A percentile compares a stretch with the other conserved stretches of the same genome.
Conservation (phyloP, 1,140 invertebrate species). For the Sarcophaga bullata region DNA sequence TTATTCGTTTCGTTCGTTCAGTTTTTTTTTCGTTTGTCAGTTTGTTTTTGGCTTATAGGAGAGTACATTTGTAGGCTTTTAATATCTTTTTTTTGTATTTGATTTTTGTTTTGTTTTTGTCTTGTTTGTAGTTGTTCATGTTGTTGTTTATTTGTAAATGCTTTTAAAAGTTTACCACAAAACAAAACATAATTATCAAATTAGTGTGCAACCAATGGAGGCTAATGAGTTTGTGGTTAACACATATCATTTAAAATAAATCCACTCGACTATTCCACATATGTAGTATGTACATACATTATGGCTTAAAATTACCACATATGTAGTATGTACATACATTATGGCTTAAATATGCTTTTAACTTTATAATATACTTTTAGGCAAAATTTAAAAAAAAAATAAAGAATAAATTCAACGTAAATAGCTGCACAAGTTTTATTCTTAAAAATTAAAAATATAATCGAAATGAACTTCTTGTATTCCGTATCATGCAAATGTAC, state of each 20-base stretch:
- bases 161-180: slow-evolving; percentile 30
- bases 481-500: too few relatives aligned
- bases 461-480: too few relatives aligned
- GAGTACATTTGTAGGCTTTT: slow-evolving; percentile 30
- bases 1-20: too few relatives aligned
- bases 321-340: too few relatives aligned
- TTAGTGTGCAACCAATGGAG: slow-evolving; percentile 40
- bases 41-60: neutral
- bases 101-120: too few relatives aligned
- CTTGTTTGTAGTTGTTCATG: neutral
- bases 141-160: slow-evolving; percentile 27
- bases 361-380: neutral
- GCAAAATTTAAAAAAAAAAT: too few relatives aligned
- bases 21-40: neutral
- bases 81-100: too few relatives aligned
- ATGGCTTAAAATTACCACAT: too few relatives aligned
- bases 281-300: too few relatives aligned
- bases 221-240: slow-evolving; percentile 41
- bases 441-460: too few relatives aligned
- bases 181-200: slow-evolving; percentile 38
- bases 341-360: neutral
- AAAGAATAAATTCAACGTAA: too few relatives aligned
- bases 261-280: neutral
- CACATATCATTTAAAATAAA: slow-evolving; percentile 21
- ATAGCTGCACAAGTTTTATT: too few relatives aligned